These are phyloP conservation scores for Glaucidium brasilianum DNA, from an alignment of 2,113 vertebrate species.

Conservation along the genomic window DNA sequence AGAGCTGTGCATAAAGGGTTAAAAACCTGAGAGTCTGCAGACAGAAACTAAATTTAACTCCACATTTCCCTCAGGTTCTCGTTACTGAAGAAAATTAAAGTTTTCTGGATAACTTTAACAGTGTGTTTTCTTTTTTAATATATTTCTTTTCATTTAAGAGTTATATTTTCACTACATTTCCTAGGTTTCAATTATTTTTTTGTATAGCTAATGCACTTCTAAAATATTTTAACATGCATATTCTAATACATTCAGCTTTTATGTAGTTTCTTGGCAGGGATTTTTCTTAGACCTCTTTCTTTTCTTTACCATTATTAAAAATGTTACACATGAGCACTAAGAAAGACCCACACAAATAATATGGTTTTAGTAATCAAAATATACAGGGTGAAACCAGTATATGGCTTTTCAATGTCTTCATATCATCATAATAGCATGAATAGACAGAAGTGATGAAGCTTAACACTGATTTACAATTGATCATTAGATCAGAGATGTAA, in stretches of 20 bases:
- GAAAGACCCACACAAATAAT: neutral
- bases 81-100: slow-evolving; percentile 8
- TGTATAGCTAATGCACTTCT: neutral
- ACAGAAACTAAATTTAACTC: slow-evolving; percentile 21
- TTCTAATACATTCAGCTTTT: neutral
- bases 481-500: neutral
- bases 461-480: neutral
- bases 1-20: neutral
- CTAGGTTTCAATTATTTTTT: slow-evolving; percentile 14
- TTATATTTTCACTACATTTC: neutral
- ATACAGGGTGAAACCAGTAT: neutral
- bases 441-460: neutral
- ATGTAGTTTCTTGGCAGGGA: neutral
- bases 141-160: neutral
- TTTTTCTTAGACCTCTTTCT: slow-evolving; percentile 3
- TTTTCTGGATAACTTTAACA: neutral
- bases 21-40: neutral
- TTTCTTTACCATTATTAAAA: slow-evolving; percentile 1
- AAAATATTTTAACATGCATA: neutral
- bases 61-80: slow-evolving; percentile 30
- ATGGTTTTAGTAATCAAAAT: neutral
- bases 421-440: neutral
- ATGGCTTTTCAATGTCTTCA: neutral
- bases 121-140: neutral
- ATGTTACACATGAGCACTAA: neutral